Conservation (phyloP, 2,888 invertebrate genomes). For the Drosophila tripunctata region DNA sequence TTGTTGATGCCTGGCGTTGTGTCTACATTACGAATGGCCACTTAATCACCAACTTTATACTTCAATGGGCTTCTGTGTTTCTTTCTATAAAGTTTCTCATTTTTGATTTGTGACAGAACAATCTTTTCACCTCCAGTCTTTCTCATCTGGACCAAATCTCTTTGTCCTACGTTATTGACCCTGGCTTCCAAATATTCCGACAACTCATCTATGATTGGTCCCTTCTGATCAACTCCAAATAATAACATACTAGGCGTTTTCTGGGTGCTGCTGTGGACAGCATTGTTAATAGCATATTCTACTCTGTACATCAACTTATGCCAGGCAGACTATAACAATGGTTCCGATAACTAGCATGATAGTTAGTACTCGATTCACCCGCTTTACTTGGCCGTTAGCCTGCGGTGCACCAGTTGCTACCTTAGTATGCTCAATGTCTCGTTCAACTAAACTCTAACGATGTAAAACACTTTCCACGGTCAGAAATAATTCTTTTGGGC, state of each 20-base stretch:
- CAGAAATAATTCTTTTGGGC: conserved; percentile 13
- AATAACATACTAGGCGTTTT: neutral
- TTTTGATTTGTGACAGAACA: too few species aligned
- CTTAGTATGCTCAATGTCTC: neutral
- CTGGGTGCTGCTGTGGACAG: neutral
- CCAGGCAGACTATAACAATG: neutral
- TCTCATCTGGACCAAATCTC: too few species aligned
- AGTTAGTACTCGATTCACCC: neutral
- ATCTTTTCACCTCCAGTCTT: neutral
- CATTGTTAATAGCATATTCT: neutral
- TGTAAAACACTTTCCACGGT: conserved; percentile 16
- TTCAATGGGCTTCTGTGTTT: too few species aligned
- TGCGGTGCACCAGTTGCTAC: neutral
- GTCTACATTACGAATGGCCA: neutral
- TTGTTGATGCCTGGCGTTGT: neutral
- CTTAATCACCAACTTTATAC: neutral
- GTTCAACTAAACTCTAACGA: conserved; percentile 6
- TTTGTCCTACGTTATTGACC: too few species aligned
- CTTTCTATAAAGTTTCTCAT: neutral
- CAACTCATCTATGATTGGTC: neutral
- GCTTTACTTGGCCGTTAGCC: neutral
- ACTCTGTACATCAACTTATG: neutral
- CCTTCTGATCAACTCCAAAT: neutral
- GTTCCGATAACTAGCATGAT: neutral
- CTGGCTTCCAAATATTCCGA: neutral